Conservation (phyloP, 1,140 invertebrate species). For the Coenobita brevimanus region DNA sequence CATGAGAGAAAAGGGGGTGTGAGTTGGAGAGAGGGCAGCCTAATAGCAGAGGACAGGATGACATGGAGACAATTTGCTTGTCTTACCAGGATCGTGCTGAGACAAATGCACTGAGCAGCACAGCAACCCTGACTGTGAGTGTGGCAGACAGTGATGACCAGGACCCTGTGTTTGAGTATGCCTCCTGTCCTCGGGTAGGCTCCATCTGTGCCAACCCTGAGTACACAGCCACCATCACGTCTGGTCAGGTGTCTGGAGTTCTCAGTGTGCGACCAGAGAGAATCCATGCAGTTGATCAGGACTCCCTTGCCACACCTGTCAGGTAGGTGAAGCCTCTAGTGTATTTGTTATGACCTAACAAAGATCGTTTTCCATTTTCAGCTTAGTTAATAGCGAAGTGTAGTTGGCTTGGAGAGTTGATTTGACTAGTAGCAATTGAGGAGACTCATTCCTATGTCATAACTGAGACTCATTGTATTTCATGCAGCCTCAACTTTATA, state of each 20-base stretch:
- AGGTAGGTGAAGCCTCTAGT: conserved; percentile 75
- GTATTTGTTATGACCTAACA: too few relatives aligned
- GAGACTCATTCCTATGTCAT: too few relatives aligned
- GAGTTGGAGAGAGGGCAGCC: too few relatives aligned
- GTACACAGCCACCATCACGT: conserved; percentile 25
- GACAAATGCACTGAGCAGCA: conserved; percentile 83
- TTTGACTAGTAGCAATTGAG: too few relatives aligned
- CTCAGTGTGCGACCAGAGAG: conserved; percentile 89
- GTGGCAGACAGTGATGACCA: conserved; percentile 92
- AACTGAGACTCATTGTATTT: too few relatives aligned
- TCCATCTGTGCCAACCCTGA: conserved; percentile 56
- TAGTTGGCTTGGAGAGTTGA: too few relatives aligned
- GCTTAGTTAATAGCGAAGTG: too few relatives aligned
- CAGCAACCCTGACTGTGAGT: conserved; percentile 88
- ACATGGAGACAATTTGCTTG: too few relatives aligned
- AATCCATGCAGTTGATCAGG: conserved; percentile 79
- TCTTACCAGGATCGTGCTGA: conserved; percentile 84
- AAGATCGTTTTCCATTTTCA: too few relatives aligned
- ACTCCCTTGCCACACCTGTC: conserved; percentile 33
- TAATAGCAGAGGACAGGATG: too few relatives aligned
- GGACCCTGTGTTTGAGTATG: conserved; percentile 78
- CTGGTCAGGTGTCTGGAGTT: conserved; percentile 84
- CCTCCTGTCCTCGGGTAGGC: conserved; percentile 46
- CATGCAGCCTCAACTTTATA: too few relatives aligned
- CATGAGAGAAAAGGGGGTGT: not conserved